These are phyloP conservation scores for Pelosia muscerda DNA, from an alignment of 2,888 invertebrate species.

Conservation along the genomic window DNA sequence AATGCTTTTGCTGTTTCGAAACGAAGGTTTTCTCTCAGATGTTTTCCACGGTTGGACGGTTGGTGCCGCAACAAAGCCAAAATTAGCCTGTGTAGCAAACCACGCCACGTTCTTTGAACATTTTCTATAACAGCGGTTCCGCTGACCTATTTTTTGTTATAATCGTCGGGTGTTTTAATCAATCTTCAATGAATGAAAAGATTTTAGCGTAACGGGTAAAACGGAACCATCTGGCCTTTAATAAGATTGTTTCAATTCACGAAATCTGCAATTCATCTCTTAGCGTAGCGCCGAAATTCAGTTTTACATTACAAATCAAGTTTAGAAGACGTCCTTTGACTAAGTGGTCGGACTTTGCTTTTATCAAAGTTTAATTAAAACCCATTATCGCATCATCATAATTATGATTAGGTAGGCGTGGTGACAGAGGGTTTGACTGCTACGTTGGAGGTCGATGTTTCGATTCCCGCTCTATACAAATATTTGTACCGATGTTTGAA, in stretches of 20 bases:
- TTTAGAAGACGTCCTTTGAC: not conserved
- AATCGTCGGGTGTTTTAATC: conserved; percentile 54
- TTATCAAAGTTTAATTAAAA: not conserved
- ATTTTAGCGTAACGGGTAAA: conserved; percentile 39
- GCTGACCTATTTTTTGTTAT: conserved; percentile 55
- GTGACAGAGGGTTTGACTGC: too few species aligned
- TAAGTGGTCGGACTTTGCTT: not conserved
- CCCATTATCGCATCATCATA: not conserved
- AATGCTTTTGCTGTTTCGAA: conserved; percentile 47
- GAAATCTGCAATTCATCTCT: conserved; percentile 52
- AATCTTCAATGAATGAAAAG: conserved; percentile 50
- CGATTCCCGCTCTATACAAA: too few species aligned
- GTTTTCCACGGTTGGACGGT: conserved; percentile 48
- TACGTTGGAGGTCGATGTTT: too few species aligned
- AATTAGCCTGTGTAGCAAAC: conserved; percentile 56
- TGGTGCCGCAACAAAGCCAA: conserved; percentile 58
- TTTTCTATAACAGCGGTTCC: conserved; percentile 45
- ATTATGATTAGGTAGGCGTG: too few species aligned
- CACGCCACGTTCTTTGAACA: conserved; percentile 50
- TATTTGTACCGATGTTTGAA: too few species aligned
- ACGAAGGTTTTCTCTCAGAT: conserved; percentile 51
- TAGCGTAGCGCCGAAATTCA: conserved; percentile 33
- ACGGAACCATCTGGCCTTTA: conserved; percentile 36
- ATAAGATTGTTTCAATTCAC: conserved; percentile 50
- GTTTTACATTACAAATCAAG: conserved; percentile 40